phyloP scores from a whole-genome alignment of 2,113 vertebrate genomes.

The Oreocharis arfaki region DNA sequence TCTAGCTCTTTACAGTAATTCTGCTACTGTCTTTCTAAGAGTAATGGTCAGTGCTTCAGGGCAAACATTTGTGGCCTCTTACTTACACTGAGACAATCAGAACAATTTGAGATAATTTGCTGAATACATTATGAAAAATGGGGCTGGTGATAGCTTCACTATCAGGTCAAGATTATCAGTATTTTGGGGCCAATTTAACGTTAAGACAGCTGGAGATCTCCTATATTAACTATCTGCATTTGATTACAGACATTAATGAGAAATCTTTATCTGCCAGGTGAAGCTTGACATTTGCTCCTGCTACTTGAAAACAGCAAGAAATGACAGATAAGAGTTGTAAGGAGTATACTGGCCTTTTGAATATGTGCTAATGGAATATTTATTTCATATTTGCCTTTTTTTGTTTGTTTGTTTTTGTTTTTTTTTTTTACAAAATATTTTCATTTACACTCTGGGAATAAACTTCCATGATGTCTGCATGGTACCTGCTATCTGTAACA shows the following conservation, averaged over 20 bases:
- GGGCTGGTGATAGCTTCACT: not conserved
- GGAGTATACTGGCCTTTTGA: not conserved
- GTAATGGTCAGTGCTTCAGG: not conserved
- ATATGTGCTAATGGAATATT: not conserved
- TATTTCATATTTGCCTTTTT: not conserved
- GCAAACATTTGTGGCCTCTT: not conserved
- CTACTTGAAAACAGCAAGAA: not conserved
- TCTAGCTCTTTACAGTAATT: not conserved
- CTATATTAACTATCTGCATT: not conserved
- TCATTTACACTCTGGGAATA: not conserved
- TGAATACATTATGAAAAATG: not conserved
- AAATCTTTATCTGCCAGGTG: not conserved
- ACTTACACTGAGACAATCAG: not conserved
- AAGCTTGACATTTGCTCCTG: rapidly evolving
- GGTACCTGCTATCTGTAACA: not conserved
- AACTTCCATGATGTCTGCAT: not conserved
- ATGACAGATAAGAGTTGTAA: not conserved
- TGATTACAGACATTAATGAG: not conserved
- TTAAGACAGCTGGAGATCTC: not conserved
- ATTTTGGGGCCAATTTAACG: not conserved
- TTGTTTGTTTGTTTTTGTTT: too few species aligned
- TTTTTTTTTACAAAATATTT: not conserved
- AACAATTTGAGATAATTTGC: not conserved
- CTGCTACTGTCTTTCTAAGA: not conserved
- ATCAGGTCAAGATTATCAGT: not conserved